Conservation (phyloP, 2,888 invertebrate genomes). For the Lithophane socia region DNA sequence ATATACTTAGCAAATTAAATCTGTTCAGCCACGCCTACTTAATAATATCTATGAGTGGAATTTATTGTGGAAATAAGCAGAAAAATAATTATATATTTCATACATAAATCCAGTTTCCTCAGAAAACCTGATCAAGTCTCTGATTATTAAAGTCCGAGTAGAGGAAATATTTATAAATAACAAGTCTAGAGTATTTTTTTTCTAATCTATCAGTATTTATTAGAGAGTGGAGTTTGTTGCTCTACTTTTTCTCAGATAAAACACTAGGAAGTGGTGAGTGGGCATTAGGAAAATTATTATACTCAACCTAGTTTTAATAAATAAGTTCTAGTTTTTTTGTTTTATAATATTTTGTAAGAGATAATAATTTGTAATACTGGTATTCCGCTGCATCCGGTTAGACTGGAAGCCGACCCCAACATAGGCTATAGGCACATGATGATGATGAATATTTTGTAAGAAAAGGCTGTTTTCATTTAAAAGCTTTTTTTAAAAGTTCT, state of each 20-base stretch:
- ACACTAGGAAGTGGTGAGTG: neutral
- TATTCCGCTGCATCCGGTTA: no score
- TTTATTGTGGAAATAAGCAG: neutral
- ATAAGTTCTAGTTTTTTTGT: neutral
- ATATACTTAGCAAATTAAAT: neutral
- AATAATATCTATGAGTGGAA: neutral
- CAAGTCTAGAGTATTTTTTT: no score
- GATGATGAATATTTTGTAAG: neutral
- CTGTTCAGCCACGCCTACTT: neutral
- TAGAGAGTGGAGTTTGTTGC: neutral
- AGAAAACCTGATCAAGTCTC: neutral
- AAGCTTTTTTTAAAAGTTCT: neutral
- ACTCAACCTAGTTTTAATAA: neutral
- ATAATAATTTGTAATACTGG: no score
- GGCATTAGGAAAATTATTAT: neutral
- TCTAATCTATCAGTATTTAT: neutral
- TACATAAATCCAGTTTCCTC: neutral
- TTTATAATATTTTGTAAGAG: neutral
- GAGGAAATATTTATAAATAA: neutral
- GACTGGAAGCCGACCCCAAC: no score
- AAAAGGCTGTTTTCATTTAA: neutral
- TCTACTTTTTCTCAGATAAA: neutral
- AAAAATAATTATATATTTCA: neutral
- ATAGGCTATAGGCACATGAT: no score
- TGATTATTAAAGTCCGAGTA: neutral